phyloP scores from a whole-genome alignment of 2,113 vertebrate genomes.

The Sinocyclocheilus rhinocerous region DNA sequence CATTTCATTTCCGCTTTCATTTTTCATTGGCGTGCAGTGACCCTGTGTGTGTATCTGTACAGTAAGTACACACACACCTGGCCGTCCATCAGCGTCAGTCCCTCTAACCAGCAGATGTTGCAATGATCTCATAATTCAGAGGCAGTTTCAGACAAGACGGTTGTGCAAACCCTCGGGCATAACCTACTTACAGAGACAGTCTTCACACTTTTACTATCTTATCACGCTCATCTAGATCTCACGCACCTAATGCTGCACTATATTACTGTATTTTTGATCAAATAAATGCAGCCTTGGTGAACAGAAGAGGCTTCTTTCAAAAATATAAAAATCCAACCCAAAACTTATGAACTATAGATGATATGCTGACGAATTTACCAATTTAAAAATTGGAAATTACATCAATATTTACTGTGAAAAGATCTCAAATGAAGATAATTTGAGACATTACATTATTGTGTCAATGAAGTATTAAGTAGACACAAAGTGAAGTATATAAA shows the following conservation, averaged over 20 bases:
- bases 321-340: not conserved
- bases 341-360: not conserved
- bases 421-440: not conserved
- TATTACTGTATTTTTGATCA: too few relatives aligned
- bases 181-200: too few relatives aligned
- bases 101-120: too few relatives aligned
- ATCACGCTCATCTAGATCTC: too few relatives aligned
- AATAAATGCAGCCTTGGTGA: not conserved
- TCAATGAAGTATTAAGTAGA: not conserved
- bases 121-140: too few relatives aligned
- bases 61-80: too few relatives aligned
- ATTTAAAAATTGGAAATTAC: not conserved
- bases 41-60: conserved; percentile 27
- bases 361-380: not conserved
- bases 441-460: not conserved
- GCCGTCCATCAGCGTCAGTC: too few relatives aligned
- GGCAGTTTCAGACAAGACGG: too few relatives aligned
- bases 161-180: too few relatives aligned
- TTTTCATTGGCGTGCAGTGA: conserved; percentile 1
- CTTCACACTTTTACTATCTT: too few relatives aligned
- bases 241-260: too few relatives aligned
- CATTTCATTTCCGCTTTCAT: conserved; percentile 8
- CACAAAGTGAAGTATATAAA: not conserved
- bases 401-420: not conserved
- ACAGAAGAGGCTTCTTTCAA: not conserved